phyloP scores from a whole-genome alignment of 1,140 invertebrate species.

The Polyergus mexicanus region DNA sequence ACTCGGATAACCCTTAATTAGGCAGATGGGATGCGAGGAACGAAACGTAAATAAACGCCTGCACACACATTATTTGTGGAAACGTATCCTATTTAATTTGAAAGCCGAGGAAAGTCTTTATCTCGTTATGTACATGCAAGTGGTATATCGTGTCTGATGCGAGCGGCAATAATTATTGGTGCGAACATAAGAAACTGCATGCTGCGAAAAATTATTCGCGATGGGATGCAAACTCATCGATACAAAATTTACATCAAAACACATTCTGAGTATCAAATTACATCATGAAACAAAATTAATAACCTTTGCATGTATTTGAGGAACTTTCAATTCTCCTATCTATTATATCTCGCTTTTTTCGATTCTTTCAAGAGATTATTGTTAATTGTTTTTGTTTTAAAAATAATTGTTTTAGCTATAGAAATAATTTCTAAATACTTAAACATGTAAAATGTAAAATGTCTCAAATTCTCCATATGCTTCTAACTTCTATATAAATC shows the following conservation, averaged over 20 bases:
- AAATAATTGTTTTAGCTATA: neutral
- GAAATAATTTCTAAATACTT: neutral
- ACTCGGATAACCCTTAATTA: constrained; percentile 60
- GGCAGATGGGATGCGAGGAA: constrained; percentile 58
- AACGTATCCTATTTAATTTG: constrained; percentile 61
- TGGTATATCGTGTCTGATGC: constrained; percentile 11
- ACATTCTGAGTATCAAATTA: constrained; percentile 4
- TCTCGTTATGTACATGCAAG: constrained; percentile 30
- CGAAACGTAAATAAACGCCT: constrained; percentile 56
- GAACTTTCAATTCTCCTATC: neutral
- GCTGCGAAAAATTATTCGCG: constrained; percentile 7
- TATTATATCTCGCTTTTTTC: neutral
- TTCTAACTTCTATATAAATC: neutral
- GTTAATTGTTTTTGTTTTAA: neutral
- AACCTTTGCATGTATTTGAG: neutral
- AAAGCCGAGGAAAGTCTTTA: constrained; percentile 52
- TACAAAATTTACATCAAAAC: neutral
- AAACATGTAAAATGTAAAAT: neutral
- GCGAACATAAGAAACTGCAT: constrained; percentile 1
- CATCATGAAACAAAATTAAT: neutral
- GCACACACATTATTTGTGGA: constrained; percentile 32
- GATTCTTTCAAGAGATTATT: neutral
- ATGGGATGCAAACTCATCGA: neutral
- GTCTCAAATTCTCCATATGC: neutral
- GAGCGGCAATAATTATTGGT: constrained; percentile 31